Base-by-base conservation (phyloP, 2,888 invertebrate genomes). In the Leptopilina drosophilae region DNA sequence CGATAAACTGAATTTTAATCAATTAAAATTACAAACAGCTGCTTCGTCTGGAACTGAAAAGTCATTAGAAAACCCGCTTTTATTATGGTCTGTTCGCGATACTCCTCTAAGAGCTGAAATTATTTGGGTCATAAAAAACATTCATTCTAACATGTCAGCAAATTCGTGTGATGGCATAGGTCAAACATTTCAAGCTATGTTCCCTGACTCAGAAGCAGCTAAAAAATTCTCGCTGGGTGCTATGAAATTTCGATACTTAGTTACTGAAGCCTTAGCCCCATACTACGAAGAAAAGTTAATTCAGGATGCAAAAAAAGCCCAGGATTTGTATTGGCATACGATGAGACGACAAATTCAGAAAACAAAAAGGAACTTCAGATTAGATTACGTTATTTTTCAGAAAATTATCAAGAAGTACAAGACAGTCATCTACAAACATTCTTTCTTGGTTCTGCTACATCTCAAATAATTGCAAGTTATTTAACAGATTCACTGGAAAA, bases 211-310 rank as follows among this genome's bases (percentile, higher is more conserved):
- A 2, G 64, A 64, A 64, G 26, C 26, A 20, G 20, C 64, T 8
- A 33, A 64, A 26, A 64, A 64, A 26, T 64, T 64, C 12, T 64
- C 64, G 9, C 64, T 64, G 11, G 64, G 64, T 8, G 9, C 64
- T 26, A 64, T 33, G 33, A 64, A 64, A 64, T 64, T 64, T 9
- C 5, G 64, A 11, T 64, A 64, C 12, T 64, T 64, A 64, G 4
- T 64, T 26, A 33, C 33, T 8, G 64, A 64, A 33, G 64, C 2
- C 9, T 64, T 64, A 8, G 64, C 26, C 2, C 64, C 64, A 9
- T 64, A 64, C 9, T 64, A 64, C 26, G 64, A 64, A 26, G 64
- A 64, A 33, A 64, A 33, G 1, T 64, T 64, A 59, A n/a, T 59
- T 7, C 0, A 59, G n/a, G 59, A 59, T 59, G 59, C 7, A 15